Evolutionary conservation across 2,797 vertebrate species (phyloP).

Genomic region (Sphenodon punctatus): DNA sequence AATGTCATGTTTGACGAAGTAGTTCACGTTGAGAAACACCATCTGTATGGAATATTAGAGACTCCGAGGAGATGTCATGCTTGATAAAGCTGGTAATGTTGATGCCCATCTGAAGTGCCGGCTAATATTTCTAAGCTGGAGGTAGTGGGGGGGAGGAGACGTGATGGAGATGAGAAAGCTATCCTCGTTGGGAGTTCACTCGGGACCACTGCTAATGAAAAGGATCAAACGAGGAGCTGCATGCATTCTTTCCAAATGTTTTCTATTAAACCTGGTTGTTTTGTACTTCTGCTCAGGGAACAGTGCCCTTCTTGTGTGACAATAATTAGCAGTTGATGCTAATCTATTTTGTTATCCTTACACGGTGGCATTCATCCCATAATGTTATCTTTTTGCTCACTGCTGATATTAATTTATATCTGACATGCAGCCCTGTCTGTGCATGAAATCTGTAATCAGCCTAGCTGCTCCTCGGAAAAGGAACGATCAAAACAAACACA

Average conservation of each 20-base stretch:
- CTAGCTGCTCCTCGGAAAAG: background rate
- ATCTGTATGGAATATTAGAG: conserved; percentile 50
- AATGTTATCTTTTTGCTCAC: background rate
- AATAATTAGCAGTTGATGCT: background rate
- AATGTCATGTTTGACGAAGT: conserved; percentile 62
- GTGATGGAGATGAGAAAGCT: background rate
- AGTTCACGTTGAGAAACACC: conserved; percentile 37
- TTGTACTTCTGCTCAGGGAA: background rate
- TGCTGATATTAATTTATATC: conserved; percentile 24
- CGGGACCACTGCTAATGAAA: conserved; percentile 27
- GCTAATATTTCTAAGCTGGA: conserved; percentile 37
- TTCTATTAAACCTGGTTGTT: background rate
- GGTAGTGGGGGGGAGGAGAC: background rate
- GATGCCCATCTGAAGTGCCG: conserved; percentile 24
- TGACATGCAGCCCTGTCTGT: background rate
- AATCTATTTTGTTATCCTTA: conserved; percentile 30
- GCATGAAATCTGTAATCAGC: conserved; percentile 32
- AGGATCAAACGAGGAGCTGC: background rate
- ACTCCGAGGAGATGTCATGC: conserved; percentile 46
- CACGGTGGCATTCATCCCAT: background rate
- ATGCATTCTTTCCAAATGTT: background rate
- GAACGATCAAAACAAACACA: background rate
- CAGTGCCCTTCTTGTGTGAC: background rate
- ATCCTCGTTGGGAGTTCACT: conserved; percentile 24
- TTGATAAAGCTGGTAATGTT: conserved; percentile 56